Conservation (phyloP, 2,888 invertebrate genomes). For the Tetrapedia diversipes region DNA sequence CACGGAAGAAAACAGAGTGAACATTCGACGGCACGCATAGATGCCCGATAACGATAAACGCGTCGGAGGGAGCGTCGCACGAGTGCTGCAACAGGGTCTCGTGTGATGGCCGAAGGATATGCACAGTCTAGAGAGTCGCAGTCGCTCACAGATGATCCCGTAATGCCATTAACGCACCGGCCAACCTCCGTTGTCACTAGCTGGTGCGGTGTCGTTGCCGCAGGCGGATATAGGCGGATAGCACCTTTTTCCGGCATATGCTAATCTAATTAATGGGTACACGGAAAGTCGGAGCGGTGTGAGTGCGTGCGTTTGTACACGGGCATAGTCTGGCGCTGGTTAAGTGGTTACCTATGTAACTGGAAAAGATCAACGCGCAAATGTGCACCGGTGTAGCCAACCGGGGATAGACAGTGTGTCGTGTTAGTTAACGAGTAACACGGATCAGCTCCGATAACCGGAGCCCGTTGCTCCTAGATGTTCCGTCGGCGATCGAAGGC, state of each 20-base stretch:
- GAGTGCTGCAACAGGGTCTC: conserved; percentile 12
- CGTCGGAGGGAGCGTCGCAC: neutral
- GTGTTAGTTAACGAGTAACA: conserved; percentile 22
- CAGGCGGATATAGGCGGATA: conserved; percentile 46
- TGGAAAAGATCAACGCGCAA: conserved; percentile 43
- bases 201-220: conserved; percentile 30
- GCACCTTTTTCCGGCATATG: conserved; percentile 65
- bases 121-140: conserved; percentile 3
- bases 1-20: neutral
- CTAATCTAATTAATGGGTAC: conserved; percentile 63
- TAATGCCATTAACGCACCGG: conserved; percentile 57
- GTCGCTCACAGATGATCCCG: conserved; percentile 47
- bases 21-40: neutral
- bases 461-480: neutral
- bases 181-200: conserved; percentile 17
- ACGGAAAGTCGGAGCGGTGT: conserved; percentile 17
- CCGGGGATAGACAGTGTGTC: neutral
- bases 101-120: conserved; percentile 20
- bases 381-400: conserved; percentile 11
- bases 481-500: neutral
- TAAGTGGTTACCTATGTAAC: conserved; percentile 52
- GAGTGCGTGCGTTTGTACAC: neutral
- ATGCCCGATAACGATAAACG: conserved; percentile 5
- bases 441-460: conserved; percentile 24
- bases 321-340: conserved; percentile 12